Conservation (phyloP, 1,140 invertebrate species). For the Latrodectus geometricus region DNA sequence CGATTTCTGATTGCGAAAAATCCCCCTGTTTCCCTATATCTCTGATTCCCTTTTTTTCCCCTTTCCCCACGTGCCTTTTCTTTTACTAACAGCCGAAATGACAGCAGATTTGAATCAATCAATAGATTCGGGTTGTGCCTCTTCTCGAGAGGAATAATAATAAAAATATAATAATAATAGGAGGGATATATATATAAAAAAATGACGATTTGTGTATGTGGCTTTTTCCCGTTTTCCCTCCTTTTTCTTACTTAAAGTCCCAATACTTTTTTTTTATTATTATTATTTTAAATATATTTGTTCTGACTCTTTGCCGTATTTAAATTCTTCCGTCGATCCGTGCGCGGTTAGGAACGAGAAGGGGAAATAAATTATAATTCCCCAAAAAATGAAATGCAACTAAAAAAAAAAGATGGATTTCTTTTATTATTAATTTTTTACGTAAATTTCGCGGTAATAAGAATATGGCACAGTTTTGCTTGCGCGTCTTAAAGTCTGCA, state of each 20-base stretch:
- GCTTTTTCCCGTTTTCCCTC: background rate
- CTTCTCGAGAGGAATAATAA: slow-evolving; percentile 43
- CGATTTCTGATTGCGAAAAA: slow-evolving; percentile 52
- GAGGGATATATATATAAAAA: slow-evolving; percentile 5
- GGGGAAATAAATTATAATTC: slow-evolving; percentile 44
- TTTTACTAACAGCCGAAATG: slow-evolving; percentile 55
- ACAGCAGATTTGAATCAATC: slow-evolving; percentile 61
- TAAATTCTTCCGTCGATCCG: slow-evolving; percentile 35
- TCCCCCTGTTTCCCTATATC: slow-evolving; percentile 2
- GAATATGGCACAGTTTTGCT: background rate
- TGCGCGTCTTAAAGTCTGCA: slow-evolving; percentile 11
- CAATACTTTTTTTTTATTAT: background rate
- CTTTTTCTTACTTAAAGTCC: background rate
- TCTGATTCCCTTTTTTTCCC: slow-evolving; percentile 20
- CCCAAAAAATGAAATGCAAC: background rate
- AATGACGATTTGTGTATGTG: background rate
- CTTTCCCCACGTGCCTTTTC: slow-evolving; percentile 9
- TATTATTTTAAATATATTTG: slow-evolving; percentile 47
- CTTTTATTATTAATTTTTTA: slow-evolving; percentile 6
- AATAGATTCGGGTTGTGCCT: slow-evolving; percentile 34
- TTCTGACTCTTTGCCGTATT: slow-evolving; percentile 39
- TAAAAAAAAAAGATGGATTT: slow-evolving; percentile 12
- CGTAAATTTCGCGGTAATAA: slow-evolving; percentile 50
- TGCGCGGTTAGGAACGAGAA: slow-evolving; percentile 4
- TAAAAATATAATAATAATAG: slow-evolving; percentile 13